Evolutionary conservation across 2,113 vertebrate species (phyloP), one percentile per base, ranked within the genome.

Genomic region (Megaceryle maxima): DNA sequence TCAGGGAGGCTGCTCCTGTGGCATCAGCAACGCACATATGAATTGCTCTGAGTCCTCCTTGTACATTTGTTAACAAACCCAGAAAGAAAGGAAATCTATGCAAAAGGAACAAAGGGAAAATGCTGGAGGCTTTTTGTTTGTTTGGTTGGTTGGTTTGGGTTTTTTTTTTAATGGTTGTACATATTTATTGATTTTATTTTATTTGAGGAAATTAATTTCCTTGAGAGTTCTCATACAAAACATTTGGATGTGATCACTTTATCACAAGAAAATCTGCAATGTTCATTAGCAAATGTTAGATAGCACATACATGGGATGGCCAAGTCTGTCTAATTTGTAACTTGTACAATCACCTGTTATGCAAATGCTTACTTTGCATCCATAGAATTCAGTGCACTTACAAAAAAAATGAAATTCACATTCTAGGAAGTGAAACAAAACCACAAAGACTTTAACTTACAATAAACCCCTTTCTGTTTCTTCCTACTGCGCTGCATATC

Each of bases 301-400:
- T 13, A 66, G 21, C 8, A 50, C 10, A 43, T 8, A 19, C 3
- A 39, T 2, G 10, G 22, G 9, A 56, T 0, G 0, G 31, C 19
- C 88, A 41, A 37, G 28, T 26, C 56, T 81, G 60, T 77, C 43
- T 10, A 19, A 13, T 41, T 46, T 81, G 22, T 48, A 9, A 35
- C 41, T 82, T 60, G 16, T 33, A 43, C 37, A 63, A 9, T 39
- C 35, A 41, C 20, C 44, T 57, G 7, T 60, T 59, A 56, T 0
- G 1, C 14, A 80, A 89, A 87, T 19, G 3, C 10, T 73, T 12
- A 22, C 50, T 66, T 51, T 59, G 55, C 66, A 39, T n/a, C 69
- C 48, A 18, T 18, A 53, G 18, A 43, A 31, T 51, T 43, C 51
- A 88, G 25, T 4, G 8, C 55, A 81, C 25, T 74, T 51, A 11